Conservation (phyloP, 2,113 vertebrate genomes). For the Sula dactylatra region DNA sequence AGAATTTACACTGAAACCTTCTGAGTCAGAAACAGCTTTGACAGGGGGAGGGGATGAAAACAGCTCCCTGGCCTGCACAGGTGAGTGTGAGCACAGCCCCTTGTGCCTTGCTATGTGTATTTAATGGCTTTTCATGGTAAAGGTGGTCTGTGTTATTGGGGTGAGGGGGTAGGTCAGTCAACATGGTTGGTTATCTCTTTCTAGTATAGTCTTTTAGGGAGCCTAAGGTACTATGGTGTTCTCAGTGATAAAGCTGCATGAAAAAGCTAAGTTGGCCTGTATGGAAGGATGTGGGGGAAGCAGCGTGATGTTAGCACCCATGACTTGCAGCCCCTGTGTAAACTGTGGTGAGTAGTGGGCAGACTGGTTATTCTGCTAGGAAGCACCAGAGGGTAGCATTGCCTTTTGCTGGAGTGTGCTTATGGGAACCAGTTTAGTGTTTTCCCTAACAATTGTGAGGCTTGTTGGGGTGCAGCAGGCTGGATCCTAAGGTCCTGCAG, state of each 20-base stretch:
- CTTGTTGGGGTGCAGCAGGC: not conserved
- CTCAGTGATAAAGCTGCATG: fast-evolving
- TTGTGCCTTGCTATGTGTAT: fast-evolving
- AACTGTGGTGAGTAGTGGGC: not conserved
- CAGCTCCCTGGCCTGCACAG: not conserved
- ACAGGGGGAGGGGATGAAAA: not conserved
- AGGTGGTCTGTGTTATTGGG: fast-evolving
- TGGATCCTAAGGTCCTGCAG: not conserved
- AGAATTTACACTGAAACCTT: not conserved
- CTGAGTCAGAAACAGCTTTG: not conserved
- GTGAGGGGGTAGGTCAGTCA: fast-evolving
- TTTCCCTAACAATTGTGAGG: fast-evolving
- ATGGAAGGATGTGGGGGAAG: not conserved
- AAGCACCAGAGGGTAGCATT: not conserved
- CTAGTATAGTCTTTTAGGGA: fast-evolving
- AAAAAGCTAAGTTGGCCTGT: fast-evolving
- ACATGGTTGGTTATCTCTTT: fast-evolving
- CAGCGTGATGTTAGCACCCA: fast-evolving
- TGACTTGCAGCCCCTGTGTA: fast-evolving
- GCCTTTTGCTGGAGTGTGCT: not conserved
- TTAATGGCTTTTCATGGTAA: fast-evolving
- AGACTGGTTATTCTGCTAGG: not conserved
- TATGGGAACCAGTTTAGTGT: fast-evolving
- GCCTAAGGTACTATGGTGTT: fast-evolving
- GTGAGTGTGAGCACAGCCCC: not conserved